These are phyloP conservation scores for Sparidentex hasta DNA, from an alignment of 2,797 vertebrate genomes.

Conservation along the genomic window DNA sequence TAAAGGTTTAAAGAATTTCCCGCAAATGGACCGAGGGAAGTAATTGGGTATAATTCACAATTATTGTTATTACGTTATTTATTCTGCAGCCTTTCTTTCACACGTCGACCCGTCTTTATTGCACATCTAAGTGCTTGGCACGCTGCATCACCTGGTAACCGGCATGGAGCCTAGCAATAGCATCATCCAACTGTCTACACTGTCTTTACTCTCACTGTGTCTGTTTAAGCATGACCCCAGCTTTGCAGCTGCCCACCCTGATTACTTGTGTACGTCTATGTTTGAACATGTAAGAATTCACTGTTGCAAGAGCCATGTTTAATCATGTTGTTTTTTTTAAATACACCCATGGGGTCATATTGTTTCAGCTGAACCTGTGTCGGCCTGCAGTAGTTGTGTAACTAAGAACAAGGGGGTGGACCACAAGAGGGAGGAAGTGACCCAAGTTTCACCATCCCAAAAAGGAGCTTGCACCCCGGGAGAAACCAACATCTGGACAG, in stretches of 20 bases:
- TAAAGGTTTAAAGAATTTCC: conserved; percentile 35
- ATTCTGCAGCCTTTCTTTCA: conserved; percentile 42
- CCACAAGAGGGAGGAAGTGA: conserved; percentile 22
- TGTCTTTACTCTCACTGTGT: conserved; percentile 20
- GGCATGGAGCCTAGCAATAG: conserved; percentile 46
- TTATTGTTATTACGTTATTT: conserved; percentile 43
- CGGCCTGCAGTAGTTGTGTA: conserved; percentile 40
- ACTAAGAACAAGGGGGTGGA: conserved; percentile 29
- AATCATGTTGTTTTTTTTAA: conserved; percentile 9
- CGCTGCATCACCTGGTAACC: conserved; percentile 35
- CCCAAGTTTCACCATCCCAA: conserved; percentile 17
- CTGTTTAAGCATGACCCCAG: conserved; percentile 19
- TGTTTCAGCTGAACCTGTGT: conserved; percentile 73
- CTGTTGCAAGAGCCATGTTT: conserved; percentile 21
- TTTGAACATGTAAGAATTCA: conserved; percentile 23
- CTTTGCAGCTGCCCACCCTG: conserved; percentile 1
- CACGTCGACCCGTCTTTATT: conserved; percentile 59
- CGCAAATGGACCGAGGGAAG: conserved; percentile 6
- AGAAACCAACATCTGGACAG: conserved; percentile 31
- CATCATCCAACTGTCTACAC: conserved; percentile 44
- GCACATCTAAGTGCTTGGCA: conserved; percentile 66
- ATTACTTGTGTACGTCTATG: conserved; percentile 8
- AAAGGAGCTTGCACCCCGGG: not conserved
- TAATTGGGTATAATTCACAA: conserved; percentile 49
- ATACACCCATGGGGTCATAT: conserved; percentile 28